Percentiles rank a stretch among this genome's conserved stretches.
Evolutionary conservation across 2,797 vertebrate genomes (phyloP).

Genomic region (Potorous gilbertii): DNA sequence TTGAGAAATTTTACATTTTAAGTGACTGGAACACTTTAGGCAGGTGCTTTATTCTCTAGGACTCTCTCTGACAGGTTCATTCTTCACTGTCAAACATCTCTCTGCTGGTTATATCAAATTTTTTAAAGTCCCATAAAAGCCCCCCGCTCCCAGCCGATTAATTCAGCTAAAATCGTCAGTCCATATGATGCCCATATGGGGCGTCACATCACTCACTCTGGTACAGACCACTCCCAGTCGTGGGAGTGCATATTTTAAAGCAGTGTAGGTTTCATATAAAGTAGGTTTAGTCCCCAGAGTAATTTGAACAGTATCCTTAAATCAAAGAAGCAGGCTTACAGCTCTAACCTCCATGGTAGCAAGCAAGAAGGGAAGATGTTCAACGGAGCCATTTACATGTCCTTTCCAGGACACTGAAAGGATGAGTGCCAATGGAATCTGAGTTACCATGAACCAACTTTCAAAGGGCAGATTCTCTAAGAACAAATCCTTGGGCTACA

Average conservation of each 20-base stretch:
- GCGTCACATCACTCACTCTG: too few relatives aligned
- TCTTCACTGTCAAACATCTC: conserved; percentile 42
- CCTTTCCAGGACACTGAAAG: not conserved
- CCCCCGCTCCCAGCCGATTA: not conserved
- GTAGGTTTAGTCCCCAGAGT: not conserved
- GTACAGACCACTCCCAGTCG: not conserved
- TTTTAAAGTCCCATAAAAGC: not conserved
- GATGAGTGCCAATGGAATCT: not conserved
- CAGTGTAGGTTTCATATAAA: not conserved
- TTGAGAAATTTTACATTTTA: conserved; percentile 16
- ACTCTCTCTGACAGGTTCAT: conserved; percentile 38
- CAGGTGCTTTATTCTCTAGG: conserved; percentile 9
- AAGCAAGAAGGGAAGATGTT: not conserved
- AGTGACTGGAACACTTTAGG: not conserved
- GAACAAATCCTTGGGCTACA: not conserved
- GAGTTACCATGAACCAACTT: not conserved
- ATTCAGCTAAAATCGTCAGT: conserved; percentile 31
- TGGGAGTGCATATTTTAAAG: not conserved
- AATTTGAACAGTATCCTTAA: not conserved
- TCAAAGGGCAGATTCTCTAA: not conserved
- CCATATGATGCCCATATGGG: not conserved
- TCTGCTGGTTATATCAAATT: conserved; percentile 30
- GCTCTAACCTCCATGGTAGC: not conserved
- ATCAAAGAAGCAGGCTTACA: not conserved
- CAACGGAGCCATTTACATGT: not conserved